Base-by-base conservation (phyloP, 1,140 invertebrate genomes). In the Diabrotica undecimpunctata region DNA sequence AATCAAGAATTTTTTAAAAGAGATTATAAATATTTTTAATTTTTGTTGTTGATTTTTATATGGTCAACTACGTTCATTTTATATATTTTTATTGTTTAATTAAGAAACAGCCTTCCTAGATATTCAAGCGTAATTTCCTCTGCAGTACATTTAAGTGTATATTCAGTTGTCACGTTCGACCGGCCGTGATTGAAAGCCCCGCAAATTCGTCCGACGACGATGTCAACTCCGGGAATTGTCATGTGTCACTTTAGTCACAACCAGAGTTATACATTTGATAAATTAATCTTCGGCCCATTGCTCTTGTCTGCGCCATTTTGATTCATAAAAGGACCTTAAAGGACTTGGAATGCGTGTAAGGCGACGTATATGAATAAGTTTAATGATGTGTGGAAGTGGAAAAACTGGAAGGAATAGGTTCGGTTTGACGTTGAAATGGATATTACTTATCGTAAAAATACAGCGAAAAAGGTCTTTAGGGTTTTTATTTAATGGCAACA, bases 231-330 rank as follows among this genome's bases (percentile, higher is more conserved):
- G 55, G 64, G 67, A 62, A 68, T 66, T 66, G 61, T 68, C 64
- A 60, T 68, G 61, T 68, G 64, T 68, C 67, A 66, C 60, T 68
- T 66, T 63, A 66, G 63, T 68, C 67, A 68, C 63, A 60, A 61
- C 61, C 67, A 68, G 63, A 66, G 61, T 62, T 64, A 62, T 62
- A 68, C 60, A 66, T 66, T 68, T 68, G 62, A 68, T 66, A 62
- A 68, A 68, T 68, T 68, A 68, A 68, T 68, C 39, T 38, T 39
- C 58, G 52, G 37, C 62, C 62, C 58, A 60, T 46, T 46, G 41
- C 41, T 46, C 41, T 46, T 46, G 41, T 46, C 41, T 46, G 41
- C 41, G 41, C 41, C 41, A 46, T 46, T 46, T 46, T 46, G 41
- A 46, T 46, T 46, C 41, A 46, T 4, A 46, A 46, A 46, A 5